A percentile compares a stretch with the other conserved stretches of the same genome.
These are phyloP conservation scores for Graphium colonna DNA, from an alignment of 2,888 invertebrate genomes.

Conservation along the genomic window DNA sequence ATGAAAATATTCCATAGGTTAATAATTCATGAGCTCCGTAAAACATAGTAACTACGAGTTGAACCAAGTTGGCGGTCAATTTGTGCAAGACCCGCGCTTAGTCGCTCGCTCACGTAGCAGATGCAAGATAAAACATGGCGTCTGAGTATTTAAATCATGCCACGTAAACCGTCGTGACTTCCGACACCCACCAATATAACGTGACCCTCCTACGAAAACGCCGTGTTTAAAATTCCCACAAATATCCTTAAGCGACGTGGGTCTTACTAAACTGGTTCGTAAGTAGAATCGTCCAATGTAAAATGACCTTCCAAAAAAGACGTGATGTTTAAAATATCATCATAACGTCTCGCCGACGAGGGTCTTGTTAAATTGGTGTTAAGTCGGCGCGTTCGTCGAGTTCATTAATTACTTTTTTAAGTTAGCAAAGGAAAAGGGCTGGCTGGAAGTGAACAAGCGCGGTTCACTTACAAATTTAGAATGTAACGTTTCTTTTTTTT, in stretches of 20 bases:
- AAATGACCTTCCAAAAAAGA: no score
- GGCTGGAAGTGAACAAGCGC: constrained; percentile 29
- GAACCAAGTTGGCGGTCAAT: no score
- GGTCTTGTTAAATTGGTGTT: constrained; percentile 38
- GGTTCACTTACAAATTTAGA: constrained; percentile 10
- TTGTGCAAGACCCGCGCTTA: constrained; percentile 44
- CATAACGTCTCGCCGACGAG: constrained; percentile 29
- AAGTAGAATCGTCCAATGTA: no score
- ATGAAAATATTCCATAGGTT: no score
- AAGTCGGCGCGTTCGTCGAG: constrained; percentile 42
- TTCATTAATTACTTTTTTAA: constrained; percentile 66
- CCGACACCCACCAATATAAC: constrained; percentile 40
- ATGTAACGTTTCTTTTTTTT: constrained; percentile 1
- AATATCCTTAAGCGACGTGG: not conserved
- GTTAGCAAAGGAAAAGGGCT: constrained; percentile 48
- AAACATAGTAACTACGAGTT: no score
- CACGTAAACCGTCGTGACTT: constrained; percentile 42
- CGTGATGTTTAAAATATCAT: constrained; percentile 18
- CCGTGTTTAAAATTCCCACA: not conserved
- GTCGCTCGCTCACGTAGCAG: constrained; percentile 60
- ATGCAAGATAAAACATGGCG: constrained; percentile 68
- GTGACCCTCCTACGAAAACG: constrained; percentile 34
- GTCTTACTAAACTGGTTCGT: not conserved
- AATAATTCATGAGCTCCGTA: no score
- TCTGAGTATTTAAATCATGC: constrained; percentile 65